Evolutionary conservation across 2,113 vertebrate species (phyloP), one percentile per base, ranked within the genome.

Genomic region (Dinomys branickii): DNA sequence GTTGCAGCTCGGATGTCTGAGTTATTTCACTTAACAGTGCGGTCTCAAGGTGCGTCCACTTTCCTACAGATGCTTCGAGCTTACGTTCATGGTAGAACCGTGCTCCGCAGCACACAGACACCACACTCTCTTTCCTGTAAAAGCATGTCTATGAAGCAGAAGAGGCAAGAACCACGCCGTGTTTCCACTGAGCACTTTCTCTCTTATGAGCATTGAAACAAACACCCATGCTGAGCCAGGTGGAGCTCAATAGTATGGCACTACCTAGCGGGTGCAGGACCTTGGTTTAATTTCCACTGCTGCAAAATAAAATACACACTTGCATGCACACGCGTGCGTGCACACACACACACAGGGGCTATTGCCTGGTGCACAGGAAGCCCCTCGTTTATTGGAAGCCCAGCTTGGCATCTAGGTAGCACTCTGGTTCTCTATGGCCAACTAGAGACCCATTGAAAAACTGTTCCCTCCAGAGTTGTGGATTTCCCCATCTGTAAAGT

Each of bases 401-500:
- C 38, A 61, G 44, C 28, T 35, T 20, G 20, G 2, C 22, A 13
- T n/a, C 41, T 52, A 56, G 22, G 59, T 26, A 91, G 84, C 13
- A 50, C 44, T 14, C 44, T 82, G 93, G 4, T 35, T 82, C 52
- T 3, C 33, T 59, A 58, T 19, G 52, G 38, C 58, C 44, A 12
- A 17, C 22, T 16, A 56, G 26, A 28, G 10, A 19, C 5, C 1
- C 10, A 0, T 11, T 24, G 58, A 52, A 75, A 91, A 83, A 22
- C 30, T 33, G 52, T 28, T 30, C 71, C 63, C 41, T 38, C 52
- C 5, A 44, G 59, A 91, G 41, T 28, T 89, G 87, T 35, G 81
- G 26, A 7, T 92, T 80, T 94, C 65, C 56, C 88, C 41, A 38
- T 47, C 56, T 83, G 8, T 63, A 73, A 97, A 92, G 54, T n/a